Evolutionary conservation across 1,140 invertebrate species (phyloP).

Genomic region (Ceratina japonica): DNA sequence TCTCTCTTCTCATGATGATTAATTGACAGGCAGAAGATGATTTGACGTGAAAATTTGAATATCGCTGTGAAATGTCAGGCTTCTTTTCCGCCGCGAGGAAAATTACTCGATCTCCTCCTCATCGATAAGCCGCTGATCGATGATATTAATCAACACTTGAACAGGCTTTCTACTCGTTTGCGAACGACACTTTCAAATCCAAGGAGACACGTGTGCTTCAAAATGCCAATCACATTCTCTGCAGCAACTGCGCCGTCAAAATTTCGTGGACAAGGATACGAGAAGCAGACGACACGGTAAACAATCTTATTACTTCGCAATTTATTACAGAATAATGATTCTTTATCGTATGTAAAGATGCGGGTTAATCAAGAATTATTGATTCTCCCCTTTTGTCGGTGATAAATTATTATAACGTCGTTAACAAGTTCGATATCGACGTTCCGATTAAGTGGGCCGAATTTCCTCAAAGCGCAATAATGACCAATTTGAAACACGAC

Average conservation of each 20-base stretch:
- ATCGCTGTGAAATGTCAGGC: conserved; percentile 20
- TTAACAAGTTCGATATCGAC: not conserved
- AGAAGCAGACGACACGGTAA: not conserved
- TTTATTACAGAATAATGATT: no score
- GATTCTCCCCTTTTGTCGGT: no score
- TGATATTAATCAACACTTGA: not conserved
- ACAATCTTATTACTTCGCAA: no score
- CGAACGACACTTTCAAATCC: not conserved
- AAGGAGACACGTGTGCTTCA: not conserved
- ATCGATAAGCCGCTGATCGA: not conserved
- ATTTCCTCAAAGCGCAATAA: not conserved
- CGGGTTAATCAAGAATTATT: no score
- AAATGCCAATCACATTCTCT: not conserved
- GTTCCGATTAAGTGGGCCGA: not conserved
- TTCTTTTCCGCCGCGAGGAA: not conserved
- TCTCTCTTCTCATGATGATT: no score
- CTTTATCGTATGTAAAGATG: no score
- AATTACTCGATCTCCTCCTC: not conserved
- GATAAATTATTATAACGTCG: no score
- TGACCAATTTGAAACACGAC: not conserved
- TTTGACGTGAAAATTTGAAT: not conserved
- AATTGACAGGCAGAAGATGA: no score
- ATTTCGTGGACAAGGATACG: not conserved
- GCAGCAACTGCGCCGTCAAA: not conserved
- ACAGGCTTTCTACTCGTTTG: not conserved